Conservation (phyloP, 2,888 invertebrate genomes). For the Aphodius sticticus region DNA sequence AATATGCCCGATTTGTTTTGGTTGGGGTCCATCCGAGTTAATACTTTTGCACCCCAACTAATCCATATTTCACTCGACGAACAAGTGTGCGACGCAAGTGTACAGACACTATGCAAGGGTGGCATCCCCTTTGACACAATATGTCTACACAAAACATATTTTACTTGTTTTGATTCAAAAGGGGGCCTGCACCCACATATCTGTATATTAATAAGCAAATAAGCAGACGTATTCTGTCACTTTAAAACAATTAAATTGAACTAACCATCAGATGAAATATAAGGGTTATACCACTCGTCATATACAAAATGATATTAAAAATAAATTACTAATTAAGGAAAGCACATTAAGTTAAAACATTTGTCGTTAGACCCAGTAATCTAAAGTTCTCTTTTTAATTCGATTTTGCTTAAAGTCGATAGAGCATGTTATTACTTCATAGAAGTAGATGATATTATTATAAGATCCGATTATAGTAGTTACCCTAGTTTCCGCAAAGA, state of each 20-base stretch:
- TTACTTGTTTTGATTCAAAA: background rate
- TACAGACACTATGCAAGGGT: slow-evolving; percentile 8
- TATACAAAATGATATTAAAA: no score
- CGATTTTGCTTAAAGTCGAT: no score
- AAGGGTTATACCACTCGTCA: no score
- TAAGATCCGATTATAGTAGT: background rate
- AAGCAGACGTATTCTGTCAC: background rate
- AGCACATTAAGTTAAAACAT: no score
- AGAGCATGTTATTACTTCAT: no score
- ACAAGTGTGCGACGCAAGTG: slow-evolving; percentile 9
- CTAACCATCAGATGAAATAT: background rate
- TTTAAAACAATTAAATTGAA: background rate
- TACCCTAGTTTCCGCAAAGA: background rate
- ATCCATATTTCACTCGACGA: background rate
- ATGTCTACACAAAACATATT: background rate
- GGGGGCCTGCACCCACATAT: background rate
- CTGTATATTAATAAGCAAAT: background rate
- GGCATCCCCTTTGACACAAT: background rate
- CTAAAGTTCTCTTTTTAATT: no score
- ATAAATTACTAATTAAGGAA: no score
- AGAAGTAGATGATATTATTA: background rate
- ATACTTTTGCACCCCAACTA: background rate
- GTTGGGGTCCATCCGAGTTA: slow-evolving; percentile 24
- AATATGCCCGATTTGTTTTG: slow-evolving; percentile 31
- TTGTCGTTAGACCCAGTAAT: no score